phyloP scores from a whole-genome alignment of 2,888 invertebrate genomes.

The Drosophila suboccidentalis region DNA sequence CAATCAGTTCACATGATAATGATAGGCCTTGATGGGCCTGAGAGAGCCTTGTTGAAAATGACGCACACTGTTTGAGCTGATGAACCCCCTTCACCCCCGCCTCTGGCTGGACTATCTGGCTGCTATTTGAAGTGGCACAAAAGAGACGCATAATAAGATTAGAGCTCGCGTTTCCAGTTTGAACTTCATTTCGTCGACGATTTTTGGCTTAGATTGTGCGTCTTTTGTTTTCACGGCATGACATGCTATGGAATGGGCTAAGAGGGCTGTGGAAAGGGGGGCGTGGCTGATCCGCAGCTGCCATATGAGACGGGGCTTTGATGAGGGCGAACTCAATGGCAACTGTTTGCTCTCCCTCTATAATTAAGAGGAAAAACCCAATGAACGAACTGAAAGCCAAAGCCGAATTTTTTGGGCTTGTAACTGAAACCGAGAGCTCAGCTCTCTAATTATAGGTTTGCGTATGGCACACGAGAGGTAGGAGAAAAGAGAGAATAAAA shows the following conservation, averaged over 20 bases:
- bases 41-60: conserved; percentile 7
- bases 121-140: conserved; percentile 68
- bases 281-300: conserved; percentile 60
- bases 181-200: conserved; percentile 16
- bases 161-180: conserved; percentile 30
- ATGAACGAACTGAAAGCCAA: background rate
- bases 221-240: conserved; percentile 41
- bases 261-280: background rate
- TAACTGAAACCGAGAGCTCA: conserved; percentile 27
- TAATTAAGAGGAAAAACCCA: conserved; percentile 58
- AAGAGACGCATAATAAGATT: conserved; percentile 68
- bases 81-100: background rate
- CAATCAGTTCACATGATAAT: conserved; percentile 54
- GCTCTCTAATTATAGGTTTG: conserved; percentile 40
- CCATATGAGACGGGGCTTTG: conserved; percentile 22
- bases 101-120: conserved; percentile 21
- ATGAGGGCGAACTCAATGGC: conserved; percentile 25
- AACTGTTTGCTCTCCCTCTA: conserved; percentile 59
- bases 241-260: background rate
- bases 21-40: conserved; percentile 47
- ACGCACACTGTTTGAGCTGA: no score
- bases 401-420: conserved; percentile 11
- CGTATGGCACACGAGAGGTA: background rate
- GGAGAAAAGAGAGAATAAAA: background rate
- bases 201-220: conserved; percentile 50